These are phyloP conservation scores for Dendrocincla tyrannina DNA, from an alignment of 2,797 vertebrate species.

Conservation along the genomic window DNA sequence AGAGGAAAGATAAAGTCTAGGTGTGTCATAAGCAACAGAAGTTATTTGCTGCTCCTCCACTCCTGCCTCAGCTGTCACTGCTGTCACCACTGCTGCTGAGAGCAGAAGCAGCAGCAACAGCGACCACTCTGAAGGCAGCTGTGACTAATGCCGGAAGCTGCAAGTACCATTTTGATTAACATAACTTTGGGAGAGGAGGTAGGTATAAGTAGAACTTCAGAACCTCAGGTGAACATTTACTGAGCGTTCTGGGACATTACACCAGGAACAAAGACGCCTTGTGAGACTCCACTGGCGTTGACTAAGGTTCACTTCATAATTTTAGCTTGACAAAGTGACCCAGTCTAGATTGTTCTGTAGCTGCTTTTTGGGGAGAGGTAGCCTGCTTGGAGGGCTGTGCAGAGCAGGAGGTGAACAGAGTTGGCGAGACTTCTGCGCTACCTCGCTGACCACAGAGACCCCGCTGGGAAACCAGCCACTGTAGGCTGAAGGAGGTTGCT, in stretches of 20 bases:
- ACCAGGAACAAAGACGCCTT: neutral
- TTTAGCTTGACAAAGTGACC: neutral
- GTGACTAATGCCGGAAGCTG: neutral
- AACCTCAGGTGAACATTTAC: neutral
- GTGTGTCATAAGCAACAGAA: neutral
- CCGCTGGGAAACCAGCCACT: neutral
- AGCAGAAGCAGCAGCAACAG: neutral
- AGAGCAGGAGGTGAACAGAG: neutral
- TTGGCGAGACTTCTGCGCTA: rapidly evolving
- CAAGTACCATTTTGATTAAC: neutral
- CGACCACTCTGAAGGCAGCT: neutral
- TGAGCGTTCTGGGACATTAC: neutral
- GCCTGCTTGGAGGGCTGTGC: neutral
- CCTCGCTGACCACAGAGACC: neutral
- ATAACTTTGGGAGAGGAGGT: neutral
- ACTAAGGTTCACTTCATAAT: neutral
- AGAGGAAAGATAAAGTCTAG: neutral
- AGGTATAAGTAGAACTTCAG: neutral
- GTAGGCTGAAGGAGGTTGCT: neutral
- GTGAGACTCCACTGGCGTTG: neutral
- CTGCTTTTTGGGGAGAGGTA: neutral
- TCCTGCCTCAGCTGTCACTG: neutral
- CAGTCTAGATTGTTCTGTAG: neutral
- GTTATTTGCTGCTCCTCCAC: neutral
- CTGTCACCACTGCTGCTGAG: neutral